Evolutionary conservation across 2,888 invertebrate species (phyloP), one percentile per base, ranked within the genome.

Genomic region (Orgyia antiqua): DNA sequence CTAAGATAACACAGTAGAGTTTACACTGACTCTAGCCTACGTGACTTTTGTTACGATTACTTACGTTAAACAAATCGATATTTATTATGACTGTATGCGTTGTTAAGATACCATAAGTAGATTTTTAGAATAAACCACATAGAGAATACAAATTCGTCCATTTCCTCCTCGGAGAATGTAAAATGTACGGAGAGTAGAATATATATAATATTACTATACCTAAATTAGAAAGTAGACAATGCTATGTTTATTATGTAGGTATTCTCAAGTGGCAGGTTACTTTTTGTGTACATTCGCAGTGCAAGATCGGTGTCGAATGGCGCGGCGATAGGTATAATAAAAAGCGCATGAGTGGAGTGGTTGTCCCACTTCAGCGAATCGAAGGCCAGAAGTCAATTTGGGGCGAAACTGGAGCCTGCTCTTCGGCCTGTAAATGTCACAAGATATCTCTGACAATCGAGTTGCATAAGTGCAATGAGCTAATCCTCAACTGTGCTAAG

Each of bases 351-450:
- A 58, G 59, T 59, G 48, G 48, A 57, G 54, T 47, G 54, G 46
- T 46, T 68, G 73, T 63, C 62, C 71, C 53, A 75, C 66, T 72
- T 74, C 63, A 60, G 55, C 30, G 40, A 51, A 58, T 46, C 59
- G 68, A 70, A 74, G 74, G 74, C 68, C 74, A 72, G 54, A 72
- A 73, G 70, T 72, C 66, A 73, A 71, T 73, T 76, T 69, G 60
- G 68, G 64, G 62, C 64, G 66, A 70, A 63, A 62, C 61, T 62
- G 60, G 66, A 65, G 66, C 61, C 68, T 64, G 62, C 53, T 64
- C 63, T 62, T 56, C 61, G 56, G 51, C 57, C 31, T 39, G 46
- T 67, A 75, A 76, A 80, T 80, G 79, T 76, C 79, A 80, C 58
- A 62, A 62, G 60, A 57, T 69, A 67, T 69, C 66, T 60, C 64